These are phyloP conservation scores for Drosophila asahinai DNA, from an alignment of 1,140 invertebrate genomes.

Conservation along the genomic window DNA sequence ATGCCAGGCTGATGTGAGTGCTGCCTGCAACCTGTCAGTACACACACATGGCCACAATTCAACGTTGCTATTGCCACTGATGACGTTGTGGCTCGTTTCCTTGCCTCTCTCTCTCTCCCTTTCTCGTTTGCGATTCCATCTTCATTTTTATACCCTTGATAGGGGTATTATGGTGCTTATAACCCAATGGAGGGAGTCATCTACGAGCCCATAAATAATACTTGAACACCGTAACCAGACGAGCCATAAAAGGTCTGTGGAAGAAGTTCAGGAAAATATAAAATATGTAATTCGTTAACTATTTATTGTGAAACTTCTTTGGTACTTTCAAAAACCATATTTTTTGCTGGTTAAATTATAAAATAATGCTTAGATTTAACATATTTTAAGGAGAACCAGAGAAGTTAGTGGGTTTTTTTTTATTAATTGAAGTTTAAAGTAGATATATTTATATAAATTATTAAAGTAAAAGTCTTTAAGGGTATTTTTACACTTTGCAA, in stretches of 20 bases:
- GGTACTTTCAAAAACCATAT: not conserved
- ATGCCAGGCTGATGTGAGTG: conserved; percentile 23
- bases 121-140: conserved; percentile 6
- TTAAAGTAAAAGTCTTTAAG: no score
- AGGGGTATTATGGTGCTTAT: conserved; percentile 3
- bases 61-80: conserved; percentile 57
- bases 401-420: no score
- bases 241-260: not conserved
- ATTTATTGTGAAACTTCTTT: not conserved
- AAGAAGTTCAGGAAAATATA: not conserved
- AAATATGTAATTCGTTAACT: not conserved
- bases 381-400: not conserved
- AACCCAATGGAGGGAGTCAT: not conserved
- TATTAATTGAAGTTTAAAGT: no score
- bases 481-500: not conserved
- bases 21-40: conserved; percentile 32
- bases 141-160: conserved; percentile 17
- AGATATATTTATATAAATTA: no score
- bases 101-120: not conserved
- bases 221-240: not conserved
- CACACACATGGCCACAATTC: conserved; percentile 9
- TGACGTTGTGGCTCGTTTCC: conserved; percentile 43
- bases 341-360: no score
- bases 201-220: not conserved
- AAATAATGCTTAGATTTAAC: no score